Conservation (phyloP, 64 coral and sea anemone species). For the Porites australiensis region DNA sequence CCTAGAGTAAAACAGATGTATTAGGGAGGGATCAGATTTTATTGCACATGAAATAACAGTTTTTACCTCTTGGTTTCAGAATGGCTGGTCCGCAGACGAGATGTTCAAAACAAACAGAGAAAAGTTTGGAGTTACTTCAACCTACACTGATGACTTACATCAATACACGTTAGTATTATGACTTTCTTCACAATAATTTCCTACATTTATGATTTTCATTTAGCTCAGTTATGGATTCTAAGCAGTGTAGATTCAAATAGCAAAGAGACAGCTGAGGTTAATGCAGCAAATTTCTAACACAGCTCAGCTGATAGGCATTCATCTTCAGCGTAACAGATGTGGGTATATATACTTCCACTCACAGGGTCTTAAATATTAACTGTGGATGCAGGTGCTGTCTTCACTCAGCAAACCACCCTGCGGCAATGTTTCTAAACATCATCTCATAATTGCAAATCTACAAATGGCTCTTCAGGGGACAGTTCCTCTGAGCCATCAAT, state of each 20-base stretch:
- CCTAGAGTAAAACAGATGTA: background rate
- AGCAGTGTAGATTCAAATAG: background rate
- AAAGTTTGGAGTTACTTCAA: conserved; percentile 70
- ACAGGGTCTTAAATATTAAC: no score
- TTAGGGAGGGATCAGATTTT: background rate
- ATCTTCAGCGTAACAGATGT: no score
- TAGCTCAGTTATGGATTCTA: no score
- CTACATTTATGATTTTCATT: background rate
- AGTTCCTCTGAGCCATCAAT: no score
- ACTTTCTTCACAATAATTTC: background rate
- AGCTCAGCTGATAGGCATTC: no score
- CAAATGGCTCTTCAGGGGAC: no score
- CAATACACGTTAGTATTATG: conserved; percentile 63
- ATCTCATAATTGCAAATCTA: no score
- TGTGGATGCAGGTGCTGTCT: no score
- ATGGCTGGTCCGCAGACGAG: conserved; percentile 63
- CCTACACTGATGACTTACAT: conserved; percentile 32
- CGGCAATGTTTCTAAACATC: no score
- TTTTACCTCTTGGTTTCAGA: conserved; percentile 24
- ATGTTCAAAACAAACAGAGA: conserved; percentile 67
- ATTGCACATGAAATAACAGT: background rate
- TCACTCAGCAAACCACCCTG: no score
- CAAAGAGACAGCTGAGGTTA: background rate
- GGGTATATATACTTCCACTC: no score
- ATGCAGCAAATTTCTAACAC: background rate